Evolutionary conservation across 2,797 vertebrate species (phyloP).

Genomic region (Girardinus metallicus): DNA sequence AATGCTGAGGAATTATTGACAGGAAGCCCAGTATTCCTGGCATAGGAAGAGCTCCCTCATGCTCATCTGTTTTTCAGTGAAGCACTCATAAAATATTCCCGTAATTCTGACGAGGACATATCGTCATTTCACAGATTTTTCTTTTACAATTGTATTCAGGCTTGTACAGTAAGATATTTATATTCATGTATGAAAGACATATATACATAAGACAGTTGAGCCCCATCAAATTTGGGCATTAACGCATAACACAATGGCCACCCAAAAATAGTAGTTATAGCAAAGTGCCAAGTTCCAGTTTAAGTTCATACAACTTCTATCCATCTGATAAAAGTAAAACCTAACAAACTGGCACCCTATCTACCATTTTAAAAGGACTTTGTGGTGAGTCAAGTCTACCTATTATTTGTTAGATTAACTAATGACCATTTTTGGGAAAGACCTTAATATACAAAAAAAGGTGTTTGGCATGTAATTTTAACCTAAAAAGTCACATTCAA

Average conservation of each 20-base stretch:
- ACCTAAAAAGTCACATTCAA: not conserved
- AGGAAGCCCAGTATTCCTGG: conserved; percentile 47
- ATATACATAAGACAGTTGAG: not conserved
- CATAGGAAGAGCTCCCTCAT: conserved; percentile 26
- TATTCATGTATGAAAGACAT: not conserved
- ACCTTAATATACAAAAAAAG: not conserved
- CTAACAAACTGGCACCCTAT: not conserved
- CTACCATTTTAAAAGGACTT: not conserved
- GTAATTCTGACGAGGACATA: not conserved
- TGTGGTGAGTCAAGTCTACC: not conserved
- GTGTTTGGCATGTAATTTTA: not conserved
- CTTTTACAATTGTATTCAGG: not conserved
- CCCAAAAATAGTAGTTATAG: not conserved
- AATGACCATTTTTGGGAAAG: not conserved
- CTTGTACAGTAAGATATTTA: not conserved
- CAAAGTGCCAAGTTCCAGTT: not conserved
- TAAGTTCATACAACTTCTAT: not conserved
- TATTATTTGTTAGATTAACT: not conserved
- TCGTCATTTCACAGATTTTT: not conserved
- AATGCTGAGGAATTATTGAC: conserved; percentile 77
- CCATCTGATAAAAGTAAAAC: not conserved
- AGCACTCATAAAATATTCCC: not conserved
- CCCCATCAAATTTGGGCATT: not conserved
- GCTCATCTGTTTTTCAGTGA: conserved; percentile 1
- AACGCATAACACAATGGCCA: not conserved